Conservation (phyloP, 2,797 vertebrate genomes). For the Liasis olivaceus region DNA sequence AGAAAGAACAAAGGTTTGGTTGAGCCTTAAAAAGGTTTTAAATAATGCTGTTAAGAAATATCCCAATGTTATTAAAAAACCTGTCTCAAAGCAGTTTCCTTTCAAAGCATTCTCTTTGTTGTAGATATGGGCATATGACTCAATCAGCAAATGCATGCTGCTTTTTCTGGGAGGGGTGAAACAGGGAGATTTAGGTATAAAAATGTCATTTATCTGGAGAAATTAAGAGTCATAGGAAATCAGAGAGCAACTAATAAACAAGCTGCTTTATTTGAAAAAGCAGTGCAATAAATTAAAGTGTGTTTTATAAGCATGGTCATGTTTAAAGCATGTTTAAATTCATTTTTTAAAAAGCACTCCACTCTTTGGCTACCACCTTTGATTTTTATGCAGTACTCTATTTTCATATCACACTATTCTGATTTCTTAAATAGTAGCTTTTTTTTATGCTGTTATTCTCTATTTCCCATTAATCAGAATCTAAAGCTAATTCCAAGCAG, state of each 20-base stretch:
- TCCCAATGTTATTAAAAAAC: constrained; percentile 59
- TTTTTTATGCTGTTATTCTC: neutral
- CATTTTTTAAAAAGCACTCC: neutral
- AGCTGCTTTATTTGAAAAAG: neutral
- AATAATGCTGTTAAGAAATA: constrained; percentile 70
- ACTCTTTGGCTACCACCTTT: neutral
- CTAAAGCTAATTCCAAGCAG: constrained; percentile 8
- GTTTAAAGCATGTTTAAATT: constrained; percentile 17
- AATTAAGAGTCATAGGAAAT: constrained; percentile 1
- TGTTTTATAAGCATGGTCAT: neutral
- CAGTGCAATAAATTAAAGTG: neutral
- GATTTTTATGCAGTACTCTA: neutral
- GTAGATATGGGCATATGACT: constrained; percentile 33
- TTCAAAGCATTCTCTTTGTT: constrained; percentile 66
- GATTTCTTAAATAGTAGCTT: neutral
- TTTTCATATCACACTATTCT: constrained; percentile 13
- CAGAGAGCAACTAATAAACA: constrained; percentile 9
- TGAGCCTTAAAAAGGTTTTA: constrained; percentile 66
- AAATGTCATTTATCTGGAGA: constrained; percentile 36
- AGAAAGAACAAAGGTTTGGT: constrained; percentile 64
- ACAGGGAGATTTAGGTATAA: neutral
- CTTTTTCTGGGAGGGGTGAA: neutral
- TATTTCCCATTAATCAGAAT: neutral
- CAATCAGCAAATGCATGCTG: constrained; percentile 33
- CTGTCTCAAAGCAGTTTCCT: constrained; percentile 43